Evolutionary conservation across 2,888 invertebrate species (phyloP), one percentile per base, ranked within the genome.

Genomic region (Limnephilus rhombicus): DNA sequence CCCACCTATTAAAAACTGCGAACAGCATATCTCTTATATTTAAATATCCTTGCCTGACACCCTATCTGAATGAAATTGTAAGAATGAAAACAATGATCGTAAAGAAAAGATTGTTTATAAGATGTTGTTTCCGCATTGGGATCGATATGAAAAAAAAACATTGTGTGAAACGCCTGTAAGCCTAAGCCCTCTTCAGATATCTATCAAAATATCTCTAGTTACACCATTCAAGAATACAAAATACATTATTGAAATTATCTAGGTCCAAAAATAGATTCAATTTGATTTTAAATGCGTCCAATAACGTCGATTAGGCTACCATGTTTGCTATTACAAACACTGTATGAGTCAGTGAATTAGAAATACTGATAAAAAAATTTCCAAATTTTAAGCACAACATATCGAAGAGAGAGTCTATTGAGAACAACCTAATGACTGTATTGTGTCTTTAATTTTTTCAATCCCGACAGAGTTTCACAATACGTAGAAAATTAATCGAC

Each of bases 401-500:
- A 68, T 68, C 53, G 53, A 37, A 83, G 37, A 83, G 83, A 83
- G 83, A 34, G 31, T 37, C 18, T 37, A 83, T 83, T 83, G 34
- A 15, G 83, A 68, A 68, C 53, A 68, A 31, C 34, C 83, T 31
- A 31, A 83, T 31, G 83, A 31, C 83, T 37, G 82, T 29, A 83
- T 83, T 83, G 83, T 83, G 83, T 37, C 31, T 18, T 18, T 5
- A 24, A 34, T 82, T 34, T 82, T 18, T 31, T 29, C 82, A 82
- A 29, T 82, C 13, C 24, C 29, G 5, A 83, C 31, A 12, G 24
- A 18, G 15, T 31, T 83, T 83, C 83, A 31, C 31, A 83, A 83
- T 83, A 31, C 31, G 24, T 34, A 13, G 83, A 83, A 83, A 83
- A 83, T 83, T 83, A 37, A 83, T 83, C 34, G 83, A 37, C 34